Base-by-base conservation (phyloP, 2,113 vertebrate genomes). In the Rutilus rutilus region DNA sequence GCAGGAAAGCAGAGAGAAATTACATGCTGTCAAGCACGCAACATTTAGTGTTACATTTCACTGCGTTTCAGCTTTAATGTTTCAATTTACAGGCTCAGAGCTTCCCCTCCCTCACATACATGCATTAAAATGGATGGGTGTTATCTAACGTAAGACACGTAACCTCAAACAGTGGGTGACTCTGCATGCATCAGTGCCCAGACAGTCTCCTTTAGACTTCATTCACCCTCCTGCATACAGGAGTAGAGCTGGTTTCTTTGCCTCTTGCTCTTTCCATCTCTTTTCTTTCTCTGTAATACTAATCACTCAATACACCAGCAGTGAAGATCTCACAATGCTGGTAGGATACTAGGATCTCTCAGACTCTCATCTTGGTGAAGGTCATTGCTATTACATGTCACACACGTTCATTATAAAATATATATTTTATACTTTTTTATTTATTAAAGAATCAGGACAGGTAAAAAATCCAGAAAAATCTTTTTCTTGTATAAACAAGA, bases 151-250 rank as follows among this genome's bases (percentile, higher is more conserved):
- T 33, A 45, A 78, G 52, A n/a, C 62, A 64, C 65, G 73, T 92
- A 90, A 92, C 92, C 91, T 93, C 90, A 91, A 91, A 91, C 91
- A 90, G 89, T 92, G 89, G 89, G 83, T 87, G 88, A 71, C 85
- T 84, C 84, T 73, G 87, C 86, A 86, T 84, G 91, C 90, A 88
- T 89, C 86, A 69, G 74, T 90, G 85, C 90, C 87, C 88, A 85
- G 87, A 78, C 84, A 30, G 87, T 84, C 90, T 88, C 91, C 91
- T 91, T 93, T 90, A 89, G 90, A 87, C 76, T 89, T 79, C 75
- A 54, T 78, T 42, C 73, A 83, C 57, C 2, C 78, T 85, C 15
- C 25, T 25, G 36, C 23, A 25, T 83, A 78, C 73, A 50, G 47
- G 78, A 85, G 81, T 65, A 88, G 87, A 85, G 71, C 74, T 71